Evolutionary conservation across 2,113 vertebrate genomes (phyloP), one percentile per base, ranked within the genome.

Genomic region (Neotragus moschatus): DNA sequence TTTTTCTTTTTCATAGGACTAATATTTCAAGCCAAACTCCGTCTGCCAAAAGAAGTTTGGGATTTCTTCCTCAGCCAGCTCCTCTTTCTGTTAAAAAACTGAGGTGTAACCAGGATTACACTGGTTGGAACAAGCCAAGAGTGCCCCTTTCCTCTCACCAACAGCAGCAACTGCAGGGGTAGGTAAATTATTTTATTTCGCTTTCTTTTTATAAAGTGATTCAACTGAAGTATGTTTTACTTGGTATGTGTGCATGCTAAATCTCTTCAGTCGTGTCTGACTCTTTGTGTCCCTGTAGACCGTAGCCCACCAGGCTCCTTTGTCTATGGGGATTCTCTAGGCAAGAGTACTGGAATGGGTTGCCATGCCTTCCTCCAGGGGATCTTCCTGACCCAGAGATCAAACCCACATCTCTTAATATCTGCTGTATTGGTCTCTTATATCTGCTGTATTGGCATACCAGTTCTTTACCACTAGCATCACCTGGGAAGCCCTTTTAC

Each of bases 101-200:
- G 66, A 99, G 99, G 13, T 99, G 99, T 60, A 99, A 99, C 97
- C 98, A 99, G 97, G 99, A 99, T 98, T 99, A 99, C 11, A 98
- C 99, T 33, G 99, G 99, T 90, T 99, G 99, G 99, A 99, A 99
- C 98, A 99, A 99, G 97, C 99, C 99, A 84, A 99, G 99, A 94
- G 98, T 99, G 1, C 99, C 99, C 15, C 98, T 99, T 92, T 98
- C 99, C 47, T 98, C 99, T 75, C 99, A 99, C 88, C 98, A 99
- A 63, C 99, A 99, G 88, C 99, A 99, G 13, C 99, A 99, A 2
- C 97, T 99, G 66, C 99, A 99, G 98, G 99, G 99, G 99, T 99
- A 98, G 98, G 98, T 98, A 77, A 88, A 92, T 81, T 19, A 11
- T 85, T 89, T 73, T 75, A 12, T 90, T 55, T 95, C 63, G 3